A percentile compares a stretch with the other conserved stretches of the same genome.
Evolutionary conservation across 2,888 invertebrate species (phyloP).

Genomic region (Parnassius apollo): DNA sequence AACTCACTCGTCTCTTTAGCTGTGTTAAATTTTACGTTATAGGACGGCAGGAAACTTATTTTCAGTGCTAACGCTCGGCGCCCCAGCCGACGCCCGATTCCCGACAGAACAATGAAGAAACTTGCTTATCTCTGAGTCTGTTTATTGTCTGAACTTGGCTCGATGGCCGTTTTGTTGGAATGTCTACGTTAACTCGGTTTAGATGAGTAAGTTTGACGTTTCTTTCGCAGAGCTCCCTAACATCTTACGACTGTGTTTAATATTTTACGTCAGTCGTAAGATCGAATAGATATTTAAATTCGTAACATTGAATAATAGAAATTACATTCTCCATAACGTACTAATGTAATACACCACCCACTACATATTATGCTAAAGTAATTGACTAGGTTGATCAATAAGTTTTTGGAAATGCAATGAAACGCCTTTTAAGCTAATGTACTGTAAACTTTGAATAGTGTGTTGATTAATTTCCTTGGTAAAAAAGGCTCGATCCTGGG

Average conservation of each 20-base stretch:
- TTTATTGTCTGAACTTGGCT: slow-evolving; percentile 75
- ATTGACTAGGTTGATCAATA: too few relatives aligned
- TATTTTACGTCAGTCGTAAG: too few relatives aligned
- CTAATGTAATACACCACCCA: too few relatives aligned
- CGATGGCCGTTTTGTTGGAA: slow-evolving; percentile 69
- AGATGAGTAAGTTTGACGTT: slow-evolving; percentile 67
- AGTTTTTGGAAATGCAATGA: too few relatives aligned
- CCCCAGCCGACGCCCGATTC: slow-evolving; percentile 43
- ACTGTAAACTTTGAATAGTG: too few relatives aligned
- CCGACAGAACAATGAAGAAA: slow-evolving; percentile 54
- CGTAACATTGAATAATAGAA: too few relatives aligned
- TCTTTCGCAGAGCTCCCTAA: slow-evolving; percentile 46
- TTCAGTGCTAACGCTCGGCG: slow-evolving; percentile 46
- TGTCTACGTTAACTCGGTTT: slow-evolving; percentile 60
- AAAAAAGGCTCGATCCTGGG: too few relatives aligned
- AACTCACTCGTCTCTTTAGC: slow-evolving; percentile 9
- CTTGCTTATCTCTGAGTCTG: slow-evolving; percentile 64
- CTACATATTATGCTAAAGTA: too few relatives aligned
- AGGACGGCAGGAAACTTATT: slow-evolving; percentile 44
- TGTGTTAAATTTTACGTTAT: slow-evolving; percentile 33
- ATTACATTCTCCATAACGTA: too few relatives aligned
- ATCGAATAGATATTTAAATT: too few relatives aligned
- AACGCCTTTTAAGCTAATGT: too few relatives aligned
- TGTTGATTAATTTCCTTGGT: too few relatives aligned
- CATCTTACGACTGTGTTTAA: slow-evolving; percentile 36